Evolutionary conservation across 2,888 invertebrate genomes (phyloP).

Genomic region (Xanthia togata): DNA sequence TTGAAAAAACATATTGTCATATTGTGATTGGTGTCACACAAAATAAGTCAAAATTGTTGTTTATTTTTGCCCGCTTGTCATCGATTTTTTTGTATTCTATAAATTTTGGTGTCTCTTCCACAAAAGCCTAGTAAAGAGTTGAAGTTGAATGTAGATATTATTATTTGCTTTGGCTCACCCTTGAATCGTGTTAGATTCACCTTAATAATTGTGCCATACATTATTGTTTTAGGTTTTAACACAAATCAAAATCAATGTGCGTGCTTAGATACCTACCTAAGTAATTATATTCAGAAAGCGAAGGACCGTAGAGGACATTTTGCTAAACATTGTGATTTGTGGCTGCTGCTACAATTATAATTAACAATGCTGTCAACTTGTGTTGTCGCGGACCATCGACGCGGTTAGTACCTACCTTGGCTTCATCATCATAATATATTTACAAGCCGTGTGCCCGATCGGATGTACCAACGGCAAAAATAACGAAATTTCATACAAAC

Average conservation of each 20-base stretch:
- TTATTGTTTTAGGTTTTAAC: background rate
- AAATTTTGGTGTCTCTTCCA: background rate
- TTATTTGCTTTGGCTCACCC: background rate
- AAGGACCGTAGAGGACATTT: background rate
- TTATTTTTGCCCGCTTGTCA: background rate
- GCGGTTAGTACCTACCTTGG: conserved; percentile 10
- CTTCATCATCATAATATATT: background rate
- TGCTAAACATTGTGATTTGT: background rate
- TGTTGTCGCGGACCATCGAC: conserved; percentile 34
- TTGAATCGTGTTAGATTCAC: background rate
- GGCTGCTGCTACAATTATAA: background rate
- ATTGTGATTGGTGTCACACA: background rate
- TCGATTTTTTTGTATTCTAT: background rate
- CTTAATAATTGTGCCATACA: background rate
- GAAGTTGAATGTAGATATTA: background rate
- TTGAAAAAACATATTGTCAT: background rate
- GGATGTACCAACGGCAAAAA: too few species aligned
- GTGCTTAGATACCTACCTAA: too few species aligned
- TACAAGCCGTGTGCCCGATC: background rate
- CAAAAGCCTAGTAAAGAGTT: background rate
- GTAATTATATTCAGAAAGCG: too few species aligned
- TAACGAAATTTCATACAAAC: background rate
- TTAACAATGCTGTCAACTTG: conserved; percentile 17
- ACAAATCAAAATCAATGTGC: background rate
- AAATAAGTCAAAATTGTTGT: conserved; percentile 3